Evolutionary conservation across 2,888 invertebrate species (phyloP).

Genomic region (Conomelus anceps): DNA sequence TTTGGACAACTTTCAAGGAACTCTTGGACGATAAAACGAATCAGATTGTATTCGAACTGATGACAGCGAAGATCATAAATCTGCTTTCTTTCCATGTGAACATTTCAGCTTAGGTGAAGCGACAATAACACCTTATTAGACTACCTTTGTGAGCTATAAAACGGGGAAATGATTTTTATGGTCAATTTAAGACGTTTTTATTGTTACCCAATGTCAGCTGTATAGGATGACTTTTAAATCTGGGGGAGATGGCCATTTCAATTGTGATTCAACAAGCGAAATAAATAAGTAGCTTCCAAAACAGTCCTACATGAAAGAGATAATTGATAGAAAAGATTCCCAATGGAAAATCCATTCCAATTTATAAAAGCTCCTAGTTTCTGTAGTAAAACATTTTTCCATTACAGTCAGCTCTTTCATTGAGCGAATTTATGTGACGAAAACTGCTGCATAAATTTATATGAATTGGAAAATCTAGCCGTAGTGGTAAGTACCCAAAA

Average conservation of each 20-base stretch:
- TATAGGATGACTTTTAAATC: background rate
- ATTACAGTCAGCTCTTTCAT: too few relatives aligned
- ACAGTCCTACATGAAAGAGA: too few relatives aligned
- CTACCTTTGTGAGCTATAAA: background rate
- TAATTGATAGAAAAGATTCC: too few relatives aligned
- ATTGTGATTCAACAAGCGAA: too few relatives aligned
- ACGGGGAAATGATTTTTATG: background rate
- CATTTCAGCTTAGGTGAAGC: background rate
- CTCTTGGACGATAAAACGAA: background rate
- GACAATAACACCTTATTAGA: background rate
- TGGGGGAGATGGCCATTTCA: background rate
- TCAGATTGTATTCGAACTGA: background rate
- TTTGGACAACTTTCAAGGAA: background rate
- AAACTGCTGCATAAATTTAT: too few relatives aligned
- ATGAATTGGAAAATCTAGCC: too few relatives aligned
- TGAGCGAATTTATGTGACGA: too few relatives aligned
- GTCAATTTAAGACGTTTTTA: background rate
- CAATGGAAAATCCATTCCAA: too few relatives aligned
- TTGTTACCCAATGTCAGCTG: background rate
- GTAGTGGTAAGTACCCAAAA: too few relatives aligned
- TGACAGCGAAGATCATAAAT: background rate
- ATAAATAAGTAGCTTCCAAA: too few relatives aligned
- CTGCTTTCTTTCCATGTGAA: background rate
- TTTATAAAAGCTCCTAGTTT: too few relatives aligned
- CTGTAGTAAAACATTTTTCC: too few relatives aligned